Evolutionary conservation across 2,888 invertebrate species (phyloP), one percentile per base, ranked within the genome.

Genomic region (Pasiphila rectangulata): DNA sequence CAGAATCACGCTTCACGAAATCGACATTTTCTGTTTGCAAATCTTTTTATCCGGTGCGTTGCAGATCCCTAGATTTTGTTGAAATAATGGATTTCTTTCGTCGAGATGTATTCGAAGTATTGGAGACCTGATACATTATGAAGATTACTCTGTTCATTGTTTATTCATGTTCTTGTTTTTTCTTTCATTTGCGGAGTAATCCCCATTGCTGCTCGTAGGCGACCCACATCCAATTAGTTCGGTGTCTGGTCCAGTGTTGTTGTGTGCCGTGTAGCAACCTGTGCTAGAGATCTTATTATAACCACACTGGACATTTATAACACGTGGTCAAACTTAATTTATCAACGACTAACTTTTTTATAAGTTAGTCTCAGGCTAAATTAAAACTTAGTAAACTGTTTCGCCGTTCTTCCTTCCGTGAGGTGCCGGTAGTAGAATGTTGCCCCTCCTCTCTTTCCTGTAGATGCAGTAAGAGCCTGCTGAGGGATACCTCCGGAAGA

Each of bases 21-120:
- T 53, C 20, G 44, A 46, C 46, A 53, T 56, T 46, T 50, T 54
- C 42, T 56, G 39, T 51, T 52, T 43, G 49, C 36, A 56, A 58
- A 54, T 54, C 52, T 49, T 41, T 56, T 58, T 56, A 56, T 51
- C 50, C 52, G 27, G 10, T n/a, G 23, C 38, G 41, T 30, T 35
- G 45, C 44, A 44, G 35, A 54, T 44, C 34, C 49, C 35, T 15
- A 41, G 51, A 51, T 47, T 52, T 45, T 40, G 50, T 53, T 49
- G 36, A 32, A 50, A 44, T 38, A 37, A 49, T 43, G 27, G 36
- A 51, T 51, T 55, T 46, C 34, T 40, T 47, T 27, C 16, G 32
- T 50, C 29, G 25, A 16, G 38, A 45, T 35, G 24, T 36, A 23
- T 39, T 39, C 35, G 39, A 38, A 46, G 32, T 25, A 47, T 36